These are phyloP conservation scores for Acanthis flammea DNA, from an alignment of 2,797 vertebrate species.

Conservation along the genomic window DNA sequence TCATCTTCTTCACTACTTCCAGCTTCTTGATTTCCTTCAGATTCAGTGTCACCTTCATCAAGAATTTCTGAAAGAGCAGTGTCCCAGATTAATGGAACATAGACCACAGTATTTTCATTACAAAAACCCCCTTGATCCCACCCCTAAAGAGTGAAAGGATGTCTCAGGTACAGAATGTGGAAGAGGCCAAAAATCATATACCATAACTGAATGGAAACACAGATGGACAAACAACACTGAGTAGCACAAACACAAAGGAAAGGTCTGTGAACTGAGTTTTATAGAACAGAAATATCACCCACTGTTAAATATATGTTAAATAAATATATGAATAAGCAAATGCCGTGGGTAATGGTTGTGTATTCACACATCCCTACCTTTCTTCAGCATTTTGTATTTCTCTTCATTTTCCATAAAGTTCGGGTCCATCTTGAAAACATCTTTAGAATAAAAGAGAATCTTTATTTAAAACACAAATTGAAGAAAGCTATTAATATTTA, in stretches of 20 bases:
- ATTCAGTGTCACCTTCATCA: constrained; percentile 94
- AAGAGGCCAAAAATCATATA: background rate
- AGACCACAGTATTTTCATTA: background rate
- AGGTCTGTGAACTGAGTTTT: background rate
- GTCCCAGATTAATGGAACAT: background rate
- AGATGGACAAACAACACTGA: background rate
- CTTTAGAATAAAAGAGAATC: constrained; percentile 74
- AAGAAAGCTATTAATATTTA: background rate
- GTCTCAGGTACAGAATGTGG: background rate
- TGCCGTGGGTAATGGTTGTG: rapidly evolving
- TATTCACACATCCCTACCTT: constrained; percentile 75
- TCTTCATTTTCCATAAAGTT: constrained; percentile 95
- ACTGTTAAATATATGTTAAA: background rate
- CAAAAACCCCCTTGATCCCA: background rate
- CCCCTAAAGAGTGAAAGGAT: background rate
- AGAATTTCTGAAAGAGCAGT: constrained; percentile 85
- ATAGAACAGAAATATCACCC: background rate
- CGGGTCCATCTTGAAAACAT: constrained; percentile 97
- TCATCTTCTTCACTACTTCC: constrained; percentile 89
- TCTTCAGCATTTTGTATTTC: constrained; percentile 93
- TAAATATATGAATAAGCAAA: background rate
- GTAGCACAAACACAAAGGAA: background rate
- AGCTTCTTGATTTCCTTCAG: constrained; percentile 83
- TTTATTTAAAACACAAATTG: background rate
- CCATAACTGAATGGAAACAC: background rate